These are phyloP conservation scores for Gambelia wislizenii DNA, from an alignment of 2,797 vertebrate species.

Conservation along the genomic window DNA sequence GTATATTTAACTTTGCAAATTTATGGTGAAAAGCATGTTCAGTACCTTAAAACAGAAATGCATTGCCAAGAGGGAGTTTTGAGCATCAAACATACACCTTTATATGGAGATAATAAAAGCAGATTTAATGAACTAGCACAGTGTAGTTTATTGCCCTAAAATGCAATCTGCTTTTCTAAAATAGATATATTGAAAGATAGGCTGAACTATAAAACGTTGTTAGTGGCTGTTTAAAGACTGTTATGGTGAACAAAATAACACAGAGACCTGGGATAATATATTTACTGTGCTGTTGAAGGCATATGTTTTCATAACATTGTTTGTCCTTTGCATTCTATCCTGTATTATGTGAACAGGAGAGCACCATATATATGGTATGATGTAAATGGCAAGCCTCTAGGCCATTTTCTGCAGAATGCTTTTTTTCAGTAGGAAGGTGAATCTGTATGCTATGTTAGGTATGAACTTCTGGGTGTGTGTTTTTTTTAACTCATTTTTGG, in stretches of 20 bases:
- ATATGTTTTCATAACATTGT: not conserved
- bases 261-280: constrained; percentile 7
- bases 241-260: constrained; percentile 5
- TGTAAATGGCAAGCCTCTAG: not conserved
- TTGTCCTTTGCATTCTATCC: not conserved
- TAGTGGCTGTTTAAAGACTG: constrained; percentile 40
- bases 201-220: constrained; percentile 39
- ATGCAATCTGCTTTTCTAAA: constrained; percentile 29
- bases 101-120: constrained; percentile 20
- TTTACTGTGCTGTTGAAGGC: constrained; percentile 12
- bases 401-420: not conserved
- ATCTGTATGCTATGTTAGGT: not conserved
- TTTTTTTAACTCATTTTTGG: not conserved
- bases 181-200: not conserved
- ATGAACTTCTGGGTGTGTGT: not conserved
- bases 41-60: not conserved
- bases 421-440: not conserved
- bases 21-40: constrained; percentile 22
- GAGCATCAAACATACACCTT: not conserved
- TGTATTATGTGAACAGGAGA: not conserved
- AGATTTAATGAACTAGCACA: constrained; percentile 26
- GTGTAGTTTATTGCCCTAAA: constrained; percentile 45
- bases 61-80: constrained; percentile 13
- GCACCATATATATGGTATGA: rapidly evolving
- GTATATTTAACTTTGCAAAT: constrained; percentile 41